Percentiles rank a stretch among this genome's conserved stretches.
Conservation (phyloP, 2,113 vertebrate species). For the Narcine bancroftii region DNA sequence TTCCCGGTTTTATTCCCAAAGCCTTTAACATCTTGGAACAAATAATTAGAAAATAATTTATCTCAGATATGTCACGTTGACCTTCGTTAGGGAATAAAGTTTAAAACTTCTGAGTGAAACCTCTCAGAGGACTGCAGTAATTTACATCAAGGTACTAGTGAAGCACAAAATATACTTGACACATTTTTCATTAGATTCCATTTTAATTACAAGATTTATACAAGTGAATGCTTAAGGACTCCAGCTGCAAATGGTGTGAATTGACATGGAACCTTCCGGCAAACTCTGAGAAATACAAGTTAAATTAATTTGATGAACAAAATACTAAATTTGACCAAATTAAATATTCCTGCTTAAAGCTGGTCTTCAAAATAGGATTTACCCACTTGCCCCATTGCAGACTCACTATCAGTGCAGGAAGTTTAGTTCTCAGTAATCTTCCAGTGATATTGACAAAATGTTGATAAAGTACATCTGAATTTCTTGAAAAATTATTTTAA, state of each 20-base stretch:
- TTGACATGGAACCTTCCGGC: not conserved
- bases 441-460: not conserved
- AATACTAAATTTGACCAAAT: not conserved
- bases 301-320: not conserved
- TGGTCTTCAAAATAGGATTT: not conserved
- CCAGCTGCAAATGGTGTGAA: not conserved
- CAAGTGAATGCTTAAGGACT: not conserved
- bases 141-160: not conserved
- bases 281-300: not conserved
- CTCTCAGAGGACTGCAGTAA: not conserved
- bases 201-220: slow-evolving; percentile 20
- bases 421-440: not conserved
- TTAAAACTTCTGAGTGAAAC: not conserved
- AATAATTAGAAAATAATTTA: not conserved
- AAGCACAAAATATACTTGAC: not conserved
- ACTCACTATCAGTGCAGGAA: too few relatives aligned
- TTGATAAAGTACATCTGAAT: not conserved
- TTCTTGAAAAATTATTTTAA: not conserved
- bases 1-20: not conserved
- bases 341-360: not conserved
- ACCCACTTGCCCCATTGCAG: not conserved
- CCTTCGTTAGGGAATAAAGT: not conserved
- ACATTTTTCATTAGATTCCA: not conserved
- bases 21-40: not conserved
- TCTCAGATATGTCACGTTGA: not conserved